Conservation (phyloP, 2,113 vertebrate species). For the Larimichthys crocea region DNA sequence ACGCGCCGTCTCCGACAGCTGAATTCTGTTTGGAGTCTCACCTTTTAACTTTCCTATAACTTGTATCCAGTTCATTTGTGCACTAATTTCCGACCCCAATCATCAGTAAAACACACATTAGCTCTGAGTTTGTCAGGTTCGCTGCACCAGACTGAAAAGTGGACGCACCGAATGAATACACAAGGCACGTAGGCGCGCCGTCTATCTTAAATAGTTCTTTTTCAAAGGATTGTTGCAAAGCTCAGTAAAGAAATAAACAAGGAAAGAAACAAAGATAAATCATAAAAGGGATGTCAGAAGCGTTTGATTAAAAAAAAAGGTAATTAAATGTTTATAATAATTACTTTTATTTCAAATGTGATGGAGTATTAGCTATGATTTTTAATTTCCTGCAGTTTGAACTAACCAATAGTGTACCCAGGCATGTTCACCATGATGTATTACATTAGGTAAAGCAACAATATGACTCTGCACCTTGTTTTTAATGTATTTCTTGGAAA, state of each 20-base stretch:
- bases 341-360: constrained; percentile 16
- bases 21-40: background rate
- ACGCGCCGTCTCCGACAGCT: background rate
- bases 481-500: constrained; percentile 20
- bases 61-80: background rate
- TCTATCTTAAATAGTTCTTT: background rate
- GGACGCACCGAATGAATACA: background rate
- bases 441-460: constrained; percentile 24
- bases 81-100: background rate
- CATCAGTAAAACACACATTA: background rate
- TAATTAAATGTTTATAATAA: constrained; percentile 24
- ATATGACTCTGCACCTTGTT: constrained; percentile 13
- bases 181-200: background rate
- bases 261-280: background rate
- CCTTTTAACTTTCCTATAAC: background rate
- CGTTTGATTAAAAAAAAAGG: constrained; percentile 8
- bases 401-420: background rate
- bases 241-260: constrained; percentile 15
- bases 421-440: background rate
- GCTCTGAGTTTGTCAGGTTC: background rate
- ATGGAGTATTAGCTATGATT: background rate
- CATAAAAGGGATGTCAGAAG: background rate
- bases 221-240: constrained; percentile 11
- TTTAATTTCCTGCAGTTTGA: background rate
- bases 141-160: background rate